A percentile compares a stretch with the other conserved stretches of the same genome.
Conservation (phyloP, 2,797 vertebrate species). For the Enteromius thamalakanensis region DNA sequence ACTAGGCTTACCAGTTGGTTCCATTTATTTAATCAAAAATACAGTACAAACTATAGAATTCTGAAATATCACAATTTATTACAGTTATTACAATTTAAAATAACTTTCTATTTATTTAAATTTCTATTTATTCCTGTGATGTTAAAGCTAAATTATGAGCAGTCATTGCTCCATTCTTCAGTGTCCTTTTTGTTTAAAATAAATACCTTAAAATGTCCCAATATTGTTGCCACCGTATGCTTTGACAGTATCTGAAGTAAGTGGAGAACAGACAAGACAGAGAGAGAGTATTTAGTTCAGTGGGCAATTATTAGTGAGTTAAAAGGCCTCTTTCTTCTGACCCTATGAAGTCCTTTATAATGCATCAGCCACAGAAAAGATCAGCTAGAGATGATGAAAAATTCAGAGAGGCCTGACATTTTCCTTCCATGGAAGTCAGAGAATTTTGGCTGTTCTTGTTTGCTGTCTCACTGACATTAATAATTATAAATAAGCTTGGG, state of each 20-base stretch:
- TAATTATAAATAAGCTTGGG: slow-evolving; percentile 45
- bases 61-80: not conserved
- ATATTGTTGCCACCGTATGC: not conserved
- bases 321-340: slow-evolving; percentile 48
- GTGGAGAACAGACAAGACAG: not conserved
- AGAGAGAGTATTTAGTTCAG: slow-evolving; percentile 41
- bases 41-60: not conserved
- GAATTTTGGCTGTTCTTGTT: slow-evolving; percentile 60
- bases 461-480: slow-evolving; percentile 50
- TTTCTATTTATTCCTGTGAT: not conserved
- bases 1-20: not conserved
- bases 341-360: slow-evolving; percentile 66
- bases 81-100: not conserved
- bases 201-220: not conserved
- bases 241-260: slow-evolving; percentile 17
- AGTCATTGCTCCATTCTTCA: not conserved
- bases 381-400: slow-evolving; percentile 68
- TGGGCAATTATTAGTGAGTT: slow-evolving; percentile 44
- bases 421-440: slow-evolving; percentile 59
- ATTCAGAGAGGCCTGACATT: slow-evolving; percentile 67
- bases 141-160: not conserved
- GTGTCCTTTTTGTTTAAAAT: not conserved
- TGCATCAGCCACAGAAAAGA: slow-evolving; percentile 66
- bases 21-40: not conserved
- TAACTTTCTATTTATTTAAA: not conserved